Percentiles rank a stretch among this genome's conserved stretches.
Conservation (phyloP, 2,888 invertebrate genomes). For the Limnephilus auricula region DNA sequence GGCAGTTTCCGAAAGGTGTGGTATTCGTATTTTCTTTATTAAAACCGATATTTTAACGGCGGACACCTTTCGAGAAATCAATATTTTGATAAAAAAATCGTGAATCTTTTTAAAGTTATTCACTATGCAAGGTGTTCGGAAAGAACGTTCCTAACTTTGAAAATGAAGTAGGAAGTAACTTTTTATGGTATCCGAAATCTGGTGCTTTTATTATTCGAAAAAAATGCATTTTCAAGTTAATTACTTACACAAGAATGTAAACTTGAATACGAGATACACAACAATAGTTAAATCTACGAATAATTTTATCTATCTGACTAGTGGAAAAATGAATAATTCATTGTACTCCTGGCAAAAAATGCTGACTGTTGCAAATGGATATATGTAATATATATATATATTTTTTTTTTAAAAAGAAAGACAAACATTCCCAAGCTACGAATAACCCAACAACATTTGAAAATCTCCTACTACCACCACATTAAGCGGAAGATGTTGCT, state of each 20-base stretch:
- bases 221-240: not conserved
- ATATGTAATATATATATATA: not conserved
- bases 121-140: not conserved
- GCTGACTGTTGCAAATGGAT: not conserved
- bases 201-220: not conserved
- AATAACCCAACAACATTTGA: too few relatives aligned
- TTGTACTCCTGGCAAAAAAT: not conserved
- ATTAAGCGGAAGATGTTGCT: too few relatives aligned
- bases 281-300: not conserved
- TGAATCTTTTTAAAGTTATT: not conserved
- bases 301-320: not conserved
- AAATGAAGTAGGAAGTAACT: not conserved
- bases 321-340: not conserved
- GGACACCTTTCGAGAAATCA: not conserved
- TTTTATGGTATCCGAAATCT: not conserved
- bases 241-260: not conserved
- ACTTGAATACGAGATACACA: not conserved
- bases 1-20: not conserved
- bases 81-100: not conserved
- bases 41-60: conserved; percentile 1
- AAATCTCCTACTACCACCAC: too few relatives aligned
- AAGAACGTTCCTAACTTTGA: not conserved
- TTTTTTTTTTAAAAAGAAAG: too few relatives aligned
- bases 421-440: too few relatives aligned
- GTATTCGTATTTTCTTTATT: not conserved